Conservation (phyloP, 2,113 vertebrate species). For the Camelus dromedarius region DNA sequence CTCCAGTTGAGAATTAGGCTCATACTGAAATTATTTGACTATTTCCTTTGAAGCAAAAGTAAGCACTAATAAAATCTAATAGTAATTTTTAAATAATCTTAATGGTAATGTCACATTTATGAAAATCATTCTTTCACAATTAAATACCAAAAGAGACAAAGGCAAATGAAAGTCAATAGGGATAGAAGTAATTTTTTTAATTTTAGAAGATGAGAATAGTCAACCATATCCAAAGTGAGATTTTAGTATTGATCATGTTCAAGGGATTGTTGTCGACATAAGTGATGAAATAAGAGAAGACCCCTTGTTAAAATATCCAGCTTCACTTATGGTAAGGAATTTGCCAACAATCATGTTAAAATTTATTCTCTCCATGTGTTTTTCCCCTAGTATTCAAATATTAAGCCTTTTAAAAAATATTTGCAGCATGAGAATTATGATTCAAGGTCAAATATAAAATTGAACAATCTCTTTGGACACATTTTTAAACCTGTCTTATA, state of each 20-base stretch:
- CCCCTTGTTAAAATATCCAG: background rate
- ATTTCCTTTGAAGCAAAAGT: conserved; percentile 77
- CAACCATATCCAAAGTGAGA: background rate
- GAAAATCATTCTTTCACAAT: background rate
- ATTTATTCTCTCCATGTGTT: background rate
- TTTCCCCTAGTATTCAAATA: background rate
- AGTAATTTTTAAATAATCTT: conserved; percentile 76
- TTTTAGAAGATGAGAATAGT: conserved; percentile 2
- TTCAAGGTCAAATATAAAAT: background rate
- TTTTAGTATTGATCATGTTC: background rate
- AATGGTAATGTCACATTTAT: conserved; percentile 66
- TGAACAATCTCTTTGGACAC: background rate
- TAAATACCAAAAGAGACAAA: conserved; percentile 45
- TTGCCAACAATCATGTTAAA: background rate
- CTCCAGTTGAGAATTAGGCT: conserved; percentile 74
- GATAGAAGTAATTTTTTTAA: background rate
- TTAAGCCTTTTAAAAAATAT: conserved; percentile 26
- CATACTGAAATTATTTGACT: conserved; percentile 76
- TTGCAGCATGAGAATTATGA: background rate
- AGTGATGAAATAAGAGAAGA: conserved; percentile 33
- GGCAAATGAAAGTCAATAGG: conserved; percentile 14
- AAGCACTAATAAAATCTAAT: conserved; percentile 78
- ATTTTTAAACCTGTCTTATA: background rate
- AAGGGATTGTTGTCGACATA: conserved; percentile 49
- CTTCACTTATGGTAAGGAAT: background rate